Base-by-base conservation (phyloP, 2,113 vertebrate species). In the Gnathonemus longibarbis region DNA sequence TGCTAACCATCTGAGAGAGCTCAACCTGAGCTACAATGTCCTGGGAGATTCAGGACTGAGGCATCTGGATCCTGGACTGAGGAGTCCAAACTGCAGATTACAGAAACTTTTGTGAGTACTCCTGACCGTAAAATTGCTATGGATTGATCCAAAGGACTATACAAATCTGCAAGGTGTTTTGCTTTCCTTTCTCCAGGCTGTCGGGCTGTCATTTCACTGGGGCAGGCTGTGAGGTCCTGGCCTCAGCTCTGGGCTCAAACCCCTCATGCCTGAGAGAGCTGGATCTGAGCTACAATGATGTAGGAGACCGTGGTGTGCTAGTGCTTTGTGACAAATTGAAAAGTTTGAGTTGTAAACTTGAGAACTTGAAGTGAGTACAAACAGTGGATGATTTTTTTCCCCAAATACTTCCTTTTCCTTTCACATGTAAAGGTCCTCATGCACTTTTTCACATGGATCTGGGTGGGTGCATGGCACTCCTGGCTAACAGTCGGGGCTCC, bases 191-290 rank as follows among this genome's bases (percentile, higher is more conserved):
- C 15, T 2, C 5, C 74, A 80, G 74, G 35, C 35, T 80, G 35
- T 80, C 74, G 6, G 74, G 56, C 92, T 42, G 5, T 17, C 58
- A 21, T 66, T 5, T 45, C 21, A 27, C 83, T 45, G 42, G 21
- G 42, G 45, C 9, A 1, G 39, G 42, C 45, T 84, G 83, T 48
- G 83, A 46, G 45, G 19, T 45, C 45, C 19, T 84, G 45, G 83
- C 42, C 83, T 84, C 83, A 48, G 83, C 24, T 46, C 83, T 84
- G 83, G 19, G 19, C 19, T 84, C n/a, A 48, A 48, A 84, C 83
- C 35, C 74, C 74, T 84, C 83, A 84, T 21, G 6, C 45, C 83
- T 84, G 42, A 84, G 83, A 48, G 83, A 84, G 83, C 83, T 84
- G 83, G 83, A 84, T 48, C 7, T 84, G 8, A 84, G 83, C 83